These are phyloP conservation scores for Polypterus bichir DNA, from an alignment of 2,113 vertebrate genomes.

Conservation along the genomic window DNA sequence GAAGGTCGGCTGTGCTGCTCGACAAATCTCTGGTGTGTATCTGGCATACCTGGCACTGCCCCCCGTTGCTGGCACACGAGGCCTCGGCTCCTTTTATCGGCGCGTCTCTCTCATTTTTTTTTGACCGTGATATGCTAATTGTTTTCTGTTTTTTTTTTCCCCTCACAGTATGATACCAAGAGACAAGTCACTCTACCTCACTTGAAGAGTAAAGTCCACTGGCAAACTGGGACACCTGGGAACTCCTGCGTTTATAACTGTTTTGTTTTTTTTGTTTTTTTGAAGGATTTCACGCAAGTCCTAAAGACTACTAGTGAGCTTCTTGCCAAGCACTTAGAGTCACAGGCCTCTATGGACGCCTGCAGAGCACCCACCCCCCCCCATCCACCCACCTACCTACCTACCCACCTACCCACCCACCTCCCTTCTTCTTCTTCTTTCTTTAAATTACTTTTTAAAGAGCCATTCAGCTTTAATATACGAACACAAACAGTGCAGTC, in stretches of 20 bases:
- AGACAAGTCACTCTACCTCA: constrained; percentile 99
- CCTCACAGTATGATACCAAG: constrained; percentile 87
- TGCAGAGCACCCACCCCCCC: constrained; percentile 40
- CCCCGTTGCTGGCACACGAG: no score
- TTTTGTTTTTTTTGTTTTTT: constrained; percentile 42
- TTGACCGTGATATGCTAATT: not conserved
- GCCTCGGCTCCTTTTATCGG: constrained; percentile 13
- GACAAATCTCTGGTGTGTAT: no score
- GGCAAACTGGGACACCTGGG: constrained; percentile 61
- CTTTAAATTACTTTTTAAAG: constrained; percentile 36
- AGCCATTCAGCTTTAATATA: constrained; percentile 58
- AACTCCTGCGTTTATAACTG: constrained; percentile 40
- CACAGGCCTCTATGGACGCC: constrained; percentile 33
- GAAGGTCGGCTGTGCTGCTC: no score
- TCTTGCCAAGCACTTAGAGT: constrained; percentile 57
- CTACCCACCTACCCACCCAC: constrained; percentile 25
- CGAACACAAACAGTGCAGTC: constrained; percentile 43
- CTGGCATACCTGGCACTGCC: no score
- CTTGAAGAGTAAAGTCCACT: constrained; percentile 64
- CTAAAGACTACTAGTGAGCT: constrained; percentile 55
- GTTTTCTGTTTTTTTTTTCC: constrained; percentile 20
- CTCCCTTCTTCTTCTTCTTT: constrained; percentile 23
- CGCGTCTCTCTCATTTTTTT: constrained; percentile 24
- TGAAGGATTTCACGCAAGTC: constrained; percentile 55
- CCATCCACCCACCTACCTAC: no score